A percentile compares a stretch with the other conserved stretches of the same genome.
phyloP scores from a whole-genome alignment of 2,888 invertebrate species.

The Epistrophe eligans region DNA sequence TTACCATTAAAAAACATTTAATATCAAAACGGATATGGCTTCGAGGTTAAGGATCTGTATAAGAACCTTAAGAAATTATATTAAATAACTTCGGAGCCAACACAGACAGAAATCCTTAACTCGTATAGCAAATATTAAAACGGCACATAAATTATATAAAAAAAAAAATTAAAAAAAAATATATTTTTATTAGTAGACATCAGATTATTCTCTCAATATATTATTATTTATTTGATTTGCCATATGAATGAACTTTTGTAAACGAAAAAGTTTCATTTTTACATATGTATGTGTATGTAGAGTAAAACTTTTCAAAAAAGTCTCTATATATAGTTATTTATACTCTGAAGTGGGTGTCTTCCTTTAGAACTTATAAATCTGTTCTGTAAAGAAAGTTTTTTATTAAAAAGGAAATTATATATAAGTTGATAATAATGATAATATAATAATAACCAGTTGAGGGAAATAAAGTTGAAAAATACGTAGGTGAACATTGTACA shows the following conservation, averaged over 20 bases:
- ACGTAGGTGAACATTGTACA: background rate
- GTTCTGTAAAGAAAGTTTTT: background rate
- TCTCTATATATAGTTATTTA: background rate
- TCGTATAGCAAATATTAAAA: background rate
- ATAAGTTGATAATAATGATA: background rate
- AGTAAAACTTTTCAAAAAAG: background rate
- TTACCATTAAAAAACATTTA: background rate
- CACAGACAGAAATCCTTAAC: background rate
- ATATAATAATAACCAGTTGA: background rate
- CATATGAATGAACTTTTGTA: constrained; percentile 4
- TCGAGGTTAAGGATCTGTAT: background rate
- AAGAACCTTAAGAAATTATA: background rate
- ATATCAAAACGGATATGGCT: background rate
- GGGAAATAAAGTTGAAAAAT: background rate
- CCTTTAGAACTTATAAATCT: background rate
- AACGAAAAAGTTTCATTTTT: background rate
- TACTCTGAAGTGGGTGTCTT: background rate
- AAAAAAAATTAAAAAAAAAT: too few relatives aligned
- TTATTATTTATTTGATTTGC: background rate
- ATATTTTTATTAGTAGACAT: background rate
- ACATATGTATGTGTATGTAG: background rate
- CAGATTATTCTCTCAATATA: background rate
- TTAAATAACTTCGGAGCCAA: background rate
- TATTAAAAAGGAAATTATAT: background rate
- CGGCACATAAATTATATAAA: too few relatives aligned